Base-by-base conservation (phyloP, 2,797 vertebrate genomes). In the Psittacula derbiana region DNA sequence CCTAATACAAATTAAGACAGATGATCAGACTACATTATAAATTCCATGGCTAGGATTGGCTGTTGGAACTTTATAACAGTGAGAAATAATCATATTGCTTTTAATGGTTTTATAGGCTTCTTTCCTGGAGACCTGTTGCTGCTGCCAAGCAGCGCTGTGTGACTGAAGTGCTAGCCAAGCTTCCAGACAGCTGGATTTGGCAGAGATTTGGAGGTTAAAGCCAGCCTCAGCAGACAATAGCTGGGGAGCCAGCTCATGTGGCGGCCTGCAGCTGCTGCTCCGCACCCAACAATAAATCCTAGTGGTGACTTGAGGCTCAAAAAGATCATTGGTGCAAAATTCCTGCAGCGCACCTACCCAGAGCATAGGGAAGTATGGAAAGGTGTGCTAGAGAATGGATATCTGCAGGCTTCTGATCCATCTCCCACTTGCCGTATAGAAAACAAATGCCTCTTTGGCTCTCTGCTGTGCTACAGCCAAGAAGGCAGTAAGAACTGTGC, bases 111-210 rank as follows among this genome's bases (percentile, higher is more conserved):
- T 79, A 44, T 36, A 79, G 40, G 8, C 30, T 28, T 82, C 33
- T 78, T 27, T 85, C n/a, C 50, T 64, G 53, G 62, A 92, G 46
- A 44, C 5, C 41, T 33, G 0, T 27, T 53, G 41, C 88, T 86
- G 67, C 81, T 71, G 74, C 69, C 76, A 81, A 33, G 49, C 46
- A 79, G 53, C 1, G 1, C 46, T 65, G 60, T 73, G 50, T 85
- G 80, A 41, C 55, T 58, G 44, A 30, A 79, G 30, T 30, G 10
- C 62, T 72, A 60, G 46, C 80, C 50, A 69, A 55, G 38, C 46
- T 73, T 87, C 57, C 61, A 33, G 60, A 46, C 73, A 88, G 83
- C 88, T 94, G 88, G 66, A 66, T 43, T 81, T 79, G 80, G 58
- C 61, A 80, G 73, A 67, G 44, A 14, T 33, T 27, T 46, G 66